phyloP scores from a whole-genome alignment of 2,797 vertebrate genomes.

The Lepidocolaptes lacrymiger region DNA sequence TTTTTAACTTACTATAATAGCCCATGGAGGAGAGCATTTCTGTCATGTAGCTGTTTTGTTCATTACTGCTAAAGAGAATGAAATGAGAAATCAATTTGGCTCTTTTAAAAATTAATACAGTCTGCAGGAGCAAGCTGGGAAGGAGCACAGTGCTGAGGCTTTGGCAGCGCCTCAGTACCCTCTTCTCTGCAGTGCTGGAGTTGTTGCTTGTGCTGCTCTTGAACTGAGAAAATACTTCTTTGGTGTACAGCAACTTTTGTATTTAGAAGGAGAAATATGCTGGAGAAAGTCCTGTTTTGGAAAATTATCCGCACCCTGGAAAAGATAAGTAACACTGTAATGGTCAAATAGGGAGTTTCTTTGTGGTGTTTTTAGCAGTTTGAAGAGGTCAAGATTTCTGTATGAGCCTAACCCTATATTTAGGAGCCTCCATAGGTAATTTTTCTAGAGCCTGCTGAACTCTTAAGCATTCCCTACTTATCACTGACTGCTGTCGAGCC shows the following conservation, averaged over 20 bases:
- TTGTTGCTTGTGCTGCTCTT: background rate
- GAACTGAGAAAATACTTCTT: conserved; percentile 1
- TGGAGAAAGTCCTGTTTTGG: background rate
- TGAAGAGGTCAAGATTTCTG: background rate
- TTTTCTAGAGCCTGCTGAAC: background rate
- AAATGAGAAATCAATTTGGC: conserved; percentile 48
- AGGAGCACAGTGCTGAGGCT: background rate
- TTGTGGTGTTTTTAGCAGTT: background rate
- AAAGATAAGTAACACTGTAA: background rate
- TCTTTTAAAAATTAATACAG: conserved; percentile 26
- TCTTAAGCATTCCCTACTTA: background rate
- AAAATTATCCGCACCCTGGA: rapidly evolving
- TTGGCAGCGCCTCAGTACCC: background rate
- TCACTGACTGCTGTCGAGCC: background rate
- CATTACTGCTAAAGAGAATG: conserved; percentile 1
- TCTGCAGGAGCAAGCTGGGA: background rate
- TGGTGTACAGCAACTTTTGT: background rate
- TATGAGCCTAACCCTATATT: background rate
- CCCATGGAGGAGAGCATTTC: background rate
- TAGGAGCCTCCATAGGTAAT: background rate
- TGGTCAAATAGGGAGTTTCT: rapidly evolving
- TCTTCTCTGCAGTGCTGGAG: background rate
- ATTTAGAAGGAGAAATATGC: background rate
- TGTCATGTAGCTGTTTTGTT: conserved; percentile 18
- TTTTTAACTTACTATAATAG: conserved; percentile 11